Evolutionary conservation across 1,140 invertebrate genomes (phyloP), one percentile per base, ranked within the genome.

Genomic region (Brachionus rotundiformis): DNA sequence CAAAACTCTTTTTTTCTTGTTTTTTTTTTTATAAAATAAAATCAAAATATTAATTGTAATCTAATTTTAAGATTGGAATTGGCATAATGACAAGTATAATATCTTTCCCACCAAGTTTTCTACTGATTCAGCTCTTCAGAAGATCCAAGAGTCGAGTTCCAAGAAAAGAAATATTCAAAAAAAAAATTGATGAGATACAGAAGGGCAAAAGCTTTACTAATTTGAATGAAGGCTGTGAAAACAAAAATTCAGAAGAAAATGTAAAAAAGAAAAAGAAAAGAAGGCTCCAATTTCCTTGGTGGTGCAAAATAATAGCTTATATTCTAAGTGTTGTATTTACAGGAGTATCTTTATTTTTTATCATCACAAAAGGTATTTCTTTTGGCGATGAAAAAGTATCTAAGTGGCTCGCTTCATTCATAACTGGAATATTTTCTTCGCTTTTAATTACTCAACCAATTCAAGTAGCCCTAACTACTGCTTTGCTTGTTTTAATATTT

Each of bases 361-460:
- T 90, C 6, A 90, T 88, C 83, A 88, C 89, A 39, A 90, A 90
- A 83, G 90, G 90, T 19, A 88, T 91, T 63, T 85, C 85, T 82
- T 91, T 91, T 85, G 88, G 89, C 36, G 89, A 90, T 79, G 86
- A 89, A 19, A 90, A 90, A 82, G 89, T 88, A 49, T 87, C 87
- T 61, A 89, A 90, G 84, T 91, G 90, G 90, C 87, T 91, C 4
- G 89, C 89, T 0, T 89, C 90, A 2, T 86, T 91, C 82, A 75
- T 90, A 59, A 85, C 90, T 2, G 90, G 90, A 2, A 90, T 91
- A 85, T 88, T 91, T 82, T 86, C 87, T 63, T 90, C 90, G 0
- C 85, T 90, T 10, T 87, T 91, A 73, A 83, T 91, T 27, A 90
- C 90, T 27, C 90, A 91, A 83, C 90, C 90, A 5, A 86, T 91